Conservation (phyloP, 2,113 vertebrate species). For the Dasyurus viverrinus region DNA sequence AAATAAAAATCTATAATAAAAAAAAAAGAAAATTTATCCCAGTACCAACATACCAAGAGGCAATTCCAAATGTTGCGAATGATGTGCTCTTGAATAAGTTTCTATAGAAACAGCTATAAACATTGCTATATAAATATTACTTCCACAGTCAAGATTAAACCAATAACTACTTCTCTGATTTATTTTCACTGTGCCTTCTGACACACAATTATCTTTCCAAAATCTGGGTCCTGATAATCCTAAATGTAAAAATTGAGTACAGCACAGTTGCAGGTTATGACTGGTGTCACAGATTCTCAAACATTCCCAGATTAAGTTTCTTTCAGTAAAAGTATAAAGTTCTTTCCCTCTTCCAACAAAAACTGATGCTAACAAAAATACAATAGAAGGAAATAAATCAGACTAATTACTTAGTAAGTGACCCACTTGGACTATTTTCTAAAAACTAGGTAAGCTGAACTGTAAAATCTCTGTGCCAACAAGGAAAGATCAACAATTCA, state of each 20-base stretch:
- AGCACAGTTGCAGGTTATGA: not conserved
- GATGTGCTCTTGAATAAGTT: slow-evolving; percentile 33
- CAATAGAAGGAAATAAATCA: slow-evolving; percentile 38
- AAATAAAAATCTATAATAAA: no score
- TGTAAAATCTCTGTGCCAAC: slow-evolving; percentile 51
- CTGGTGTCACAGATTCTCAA: not conserved
- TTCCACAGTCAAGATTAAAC: slow-evolving; percentile 49
- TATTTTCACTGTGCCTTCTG: slow-evolving; percentile 43
- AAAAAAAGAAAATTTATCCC: slow-evolving; percentile 26
- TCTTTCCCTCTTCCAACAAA: slow-evolving; percentile 31
- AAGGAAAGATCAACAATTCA: slow-evolving; percentile 41
- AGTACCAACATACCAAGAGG: slow-evolving; percentile 35
- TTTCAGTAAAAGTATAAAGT: slow-evolving; percentile 32
- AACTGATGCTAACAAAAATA: slow-evolving; percentile 46
- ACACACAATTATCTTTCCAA: slow-evolving; percentile 35
- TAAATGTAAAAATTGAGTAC: slow-evolving; percentile 27
- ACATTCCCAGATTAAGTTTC: slow-evolving; percentile 23
- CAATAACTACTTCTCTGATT: slow-evolving; percentile 52
- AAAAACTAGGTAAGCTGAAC: slow-evolving; percentile 48
- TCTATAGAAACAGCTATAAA: slow-evolving; percentile 61
- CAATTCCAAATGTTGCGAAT: slow-evolving; percentile 4
- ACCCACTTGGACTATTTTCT: slow-evolving; percentile 57
- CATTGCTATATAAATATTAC: slow-evolving; percentile 26
- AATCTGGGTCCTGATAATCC: slow-evolving; percentile 48
- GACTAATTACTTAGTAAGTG: slow-evolving; percentile 56